These are phyloP conservation scores for Cololabis saira DNA, from an alignment of 2,113 vertebrate genomes.

Conservation along the genomic window DNA sequence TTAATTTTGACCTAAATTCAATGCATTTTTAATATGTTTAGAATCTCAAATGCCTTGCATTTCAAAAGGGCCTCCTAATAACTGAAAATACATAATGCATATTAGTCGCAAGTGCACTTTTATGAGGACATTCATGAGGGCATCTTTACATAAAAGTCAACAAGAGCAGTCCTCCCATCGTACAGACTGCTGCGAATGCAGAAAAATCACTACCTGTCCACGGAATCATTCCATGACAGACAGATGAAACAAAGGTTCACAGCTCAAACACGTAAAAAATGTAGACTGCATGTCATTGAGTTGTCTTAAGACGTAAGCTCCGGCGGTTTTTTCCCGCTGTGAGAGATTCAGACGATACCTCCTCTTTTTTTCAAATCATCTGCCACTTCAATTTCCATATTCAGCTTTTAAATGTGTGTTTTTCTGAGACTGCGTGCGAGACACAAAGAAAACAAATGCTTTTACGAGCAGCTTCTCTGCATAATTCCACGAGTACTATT, in stretches of 20 bases:
- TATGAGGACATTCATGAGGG: too few species aligned
- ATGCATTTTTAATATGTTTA: too few species aligned
- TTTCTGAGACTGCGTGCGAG: neutral
- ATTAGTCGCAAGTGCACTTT: too few species aligned
- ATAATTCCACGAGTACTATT: conserved; percentile 45
- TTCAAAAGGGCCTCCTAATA: too few species aligned
- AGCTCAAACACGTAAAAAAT: neutral
- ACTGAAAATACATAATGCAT: too few species aligned
- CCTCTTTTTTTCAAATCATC: neutral
- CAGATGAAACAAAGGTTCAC: neutral
- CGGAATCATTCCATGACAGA: neutral
- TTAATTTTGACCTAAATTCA: too few species aligned
- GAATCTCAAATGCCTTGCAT: too few species aligned
- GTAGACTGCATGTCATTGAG: neutral
- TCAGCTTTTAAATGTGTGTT: neutral
- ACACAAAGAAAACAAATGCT: conserved; percentile 8
- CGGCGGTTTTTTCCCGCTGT: neutral
- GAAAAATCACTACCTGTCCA: neutral
- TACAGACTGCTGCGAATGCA: neutral
- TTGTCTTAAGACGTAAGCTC: neutral
- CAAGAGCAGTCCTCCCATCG: neutral
- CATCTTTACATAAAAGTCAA: too few species aligned
- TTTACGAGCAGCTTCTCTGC: conserved; percentile 7
- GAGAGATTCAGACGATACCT: too few species aligned
- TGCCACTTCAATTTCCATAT: conserved; percentile 4